Evolutionary conservation across 2,888 invertebrate genomes (phyloP).

Genomic region (Trichogramma evanescens): DNA sequence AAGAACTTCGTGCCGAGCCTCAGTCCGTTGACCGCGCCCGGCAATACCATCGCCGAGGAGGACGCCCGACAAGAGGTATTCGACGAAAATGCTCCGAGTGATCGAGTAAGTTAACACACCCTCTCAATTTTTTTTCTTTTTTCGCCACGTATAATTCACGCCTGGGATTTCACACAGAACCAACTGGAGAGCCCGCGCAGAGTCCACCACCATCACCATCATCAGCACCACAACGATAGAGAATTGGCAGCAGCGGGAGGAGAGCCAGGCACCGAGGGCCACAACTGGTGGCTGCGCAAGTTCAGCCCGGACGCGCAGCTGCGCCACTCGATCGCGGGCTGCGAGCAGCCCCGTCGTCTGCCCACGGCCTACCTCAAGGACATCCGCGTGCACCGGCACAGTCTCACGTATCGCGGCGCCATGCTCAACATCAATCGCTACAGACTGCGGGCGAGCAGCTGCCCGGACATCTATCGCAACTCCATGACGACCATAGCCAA

Average conservation of each 20-base stretch:
- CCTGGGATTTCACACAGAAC: neutral
- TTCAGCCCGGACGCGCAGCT: conserved; percentile 41
- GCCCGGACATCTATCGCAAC: conserved; percentile 83
- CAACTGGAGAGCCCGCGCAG: neutral
- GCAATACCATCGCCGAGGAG: conserved; percentile 8
- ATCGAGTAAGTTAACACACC: conserved; percentile 12
- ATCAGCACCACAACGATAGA: conserved; percentile 45
- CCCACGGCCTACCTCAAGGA: conserved; percentile 68
- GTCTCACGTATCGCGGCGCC: conserved; percentile 76
- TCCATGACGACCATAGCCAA: conserved; percentile 81
- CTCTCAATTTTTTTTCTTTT: conserved; percentile 2
- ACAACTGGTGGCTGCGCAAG: conserved; percentile 52
- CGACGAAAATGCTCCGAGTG: conserved; percentile 6
- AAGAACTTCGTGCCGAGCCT: conserved; percentile 35
- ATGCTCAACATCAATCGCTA: conserved; percentile 76
- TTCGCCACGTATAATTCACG: neutral
- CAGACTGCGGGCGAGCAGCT: conserved; percentile 75
- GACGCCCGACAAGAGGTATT: conserved; percentile 16
- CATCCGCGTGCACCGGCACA: conserved; percentile 67
- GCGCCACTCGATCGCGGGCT: conserved; percentile 36
- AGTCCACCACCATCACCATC: neutral
- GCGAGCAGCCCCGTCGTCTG: conserved; percentile 43
- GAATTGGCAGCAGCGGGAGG: conserved; percentile 34
- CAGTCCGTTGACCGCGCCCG: conserved; percentile 35
- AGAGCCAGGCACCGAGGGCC: neutral